A percentile compares a stretch with the other conserved stretches of the same genome.
Evolutionary conservation across 2,113 vertebrate species (phyloP).

Genomic region (Neodontobutis hainanensis): DNA sequence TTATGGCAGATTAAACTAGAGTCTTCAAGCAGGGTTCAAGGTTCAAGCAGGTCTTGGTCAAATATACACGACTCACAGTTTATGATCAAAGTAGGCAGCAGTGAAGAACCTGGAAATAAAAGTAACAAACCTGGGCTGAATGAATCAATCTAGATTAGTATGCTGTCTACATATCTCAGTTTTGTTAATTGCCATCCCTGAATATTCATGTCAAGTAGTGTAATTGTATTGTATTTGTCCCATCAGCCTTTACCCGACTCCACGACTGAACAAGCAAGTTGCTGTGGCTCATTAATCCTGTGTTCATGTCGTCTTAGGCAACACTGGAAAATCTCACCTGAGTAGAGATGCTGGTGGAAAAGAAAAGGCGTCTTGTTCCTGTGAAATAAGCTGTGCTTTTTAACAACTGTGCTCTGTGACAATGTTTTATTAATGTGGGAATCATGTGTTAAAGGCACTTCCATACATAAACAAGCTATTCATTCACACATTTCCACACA

Average conservation of each 20-base stretch:
- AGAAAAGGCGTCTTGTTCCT: constrained; percentile 8
- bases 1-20: too few species aligned
- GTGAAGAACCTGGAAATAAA: too few species aligned
- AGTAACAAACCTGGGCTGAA: not conserved
- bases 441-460: constrained; percentile 14
- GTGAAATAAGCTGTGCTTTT: constrained; percentile 17
- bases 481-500: not conserved
- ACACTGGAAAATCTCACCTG: constrained; percentile 26
- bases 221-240: not conserved
- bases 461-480: constrained; percentile 17
- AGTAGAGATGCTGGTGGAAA: constrained; percentile 6
- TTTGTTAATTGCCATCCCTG: not conserved
- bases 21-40: too few species aligned
- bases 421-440: constrained; percentile 54
- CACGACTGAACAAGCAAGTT: not conserved
- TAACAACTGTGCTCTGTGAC: constrained; percentile 17
- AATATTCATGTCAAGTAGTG: constrained; percentile 5
- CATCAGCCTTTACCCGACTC: not conserved
- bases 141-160: constrained; percentile 7
- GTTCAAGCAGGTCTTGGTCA: too few species aligned
- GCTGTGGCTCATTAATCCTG: constrained; percentile 23
- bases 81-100: too few species aligned
- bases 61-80: too few species aligned
- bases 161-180: not conserved
- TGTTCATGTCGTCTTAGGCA: constrained; percentile 3